Conservation (phyloP, 2,888 invertebrate species). For the Clepsis dumicolana region DNA sequence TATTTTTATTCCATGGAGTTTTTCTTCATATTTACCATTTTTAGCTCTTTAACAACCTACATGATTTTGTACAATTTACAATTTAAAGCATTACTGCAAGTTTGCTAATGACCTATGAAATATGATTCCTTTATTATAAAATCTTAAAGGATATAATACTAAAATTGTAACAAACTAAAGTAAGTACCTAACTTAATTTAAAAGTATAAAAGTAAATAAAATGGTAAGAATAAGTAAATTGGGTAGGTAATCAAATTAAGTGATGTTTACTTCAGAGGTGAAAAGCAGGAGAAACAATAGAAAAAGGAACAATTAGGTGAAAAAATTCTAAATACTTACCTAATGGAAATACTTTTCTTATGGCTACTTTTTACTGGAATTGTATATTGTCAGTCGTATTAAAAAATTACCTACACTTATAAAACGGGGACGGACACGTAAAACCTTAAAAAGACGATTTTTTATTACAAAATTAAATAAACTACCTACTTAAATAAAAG, state of each 20-base stretch:
- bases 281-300: neutral
- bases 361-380: conserved; percentile 33
- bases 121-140: conserved; percentile 30
- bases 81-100: conserved; percentile 51
- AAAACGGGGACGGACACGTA: conserved; percentile 36
- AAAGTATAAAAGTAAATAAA: conserved; percentile 7
- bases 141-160: conserved; percentile 13
- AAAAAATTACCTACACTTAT: conserved; percentile 12
- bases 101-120: conserved; percentile 23
- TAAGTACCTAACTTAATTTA: neutral
- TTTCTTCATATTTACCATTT: neutral
- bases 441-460: conserved; percentile 12
- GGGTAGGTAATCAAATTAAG: neutral
- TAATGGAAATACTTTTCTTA: conserved; percentile 35
- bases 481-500: conserved; percentile 29
- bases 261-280: neutral
- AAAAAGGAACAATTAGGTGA: neutral
- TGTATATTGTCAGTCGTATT: conserved; percentile 34
- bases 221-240: neutral
- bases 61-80: conserved; percentile 56
- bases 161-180: neutral
- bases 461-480: conserved; percentile 24
- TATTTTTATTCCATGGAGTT: neutral
- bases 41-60: conserved; percentile 6
- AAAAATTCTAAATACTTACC: conserved; percentile 1